Evolutionary conservation across 23 tunicate species (phyloP).

Genomic region (Corella eumyota): DNA sequence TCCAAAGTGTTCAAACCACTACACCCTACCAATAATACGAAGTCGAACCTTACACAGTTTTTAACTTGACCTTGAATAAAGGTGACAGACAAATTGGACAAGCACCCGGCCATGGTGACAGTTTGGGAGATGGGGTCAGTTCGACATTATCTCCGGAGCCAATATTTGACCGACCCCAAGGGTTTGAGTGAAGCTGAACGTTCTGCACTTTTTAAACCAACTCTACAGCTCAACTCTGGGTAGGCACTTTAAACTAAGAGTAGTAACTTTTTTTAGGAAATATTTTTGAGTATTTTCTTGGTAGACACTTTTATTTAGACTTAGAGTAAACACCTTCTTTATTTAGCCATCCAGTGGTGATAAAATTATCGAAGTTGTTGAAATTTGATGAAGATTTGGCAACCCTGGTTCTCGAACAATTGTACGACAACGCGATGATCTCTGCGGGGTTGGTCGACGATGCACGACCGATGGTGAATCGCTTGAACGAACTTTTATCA

Average conservation of each 20-base stretch:
- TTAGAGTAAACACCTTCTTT: not conserved
- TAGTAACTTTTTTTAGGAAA: not conserved
- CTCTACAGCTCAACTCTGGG: conserved; percentile 71
- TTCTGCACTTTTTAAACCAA: conserved; percentile 69
- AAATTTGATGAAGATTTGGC: conserved; percentile 50
- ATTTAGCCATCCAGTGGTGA: conserved; percentile 63
- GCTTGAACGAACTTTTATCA: conserved; percentile 57
- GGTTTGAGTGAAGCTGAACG: conserved; percentile 55
- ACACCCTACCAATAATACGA: no score
- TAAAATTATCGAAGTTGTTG: conserved; percentile 37
- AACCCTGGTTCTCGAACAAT: conserved; percentile 37
- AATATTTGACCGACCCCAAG: conserved; percentile 78
- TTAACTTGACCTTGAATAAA: not conserved
- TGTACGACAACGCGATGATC: conserved; percentile 92
- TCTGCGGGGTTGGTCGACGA: conserved; percentile 90
- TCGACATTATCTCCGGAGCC: conserved; percentile 80
- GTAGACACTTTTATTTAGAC: not conserved
- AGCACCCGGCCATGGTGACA: conserved; percentile 96
- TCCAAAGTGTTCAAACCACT: no score
- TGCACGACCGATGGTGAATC: conserved; percentile 88
- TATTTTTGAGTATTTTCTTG: not conserved
- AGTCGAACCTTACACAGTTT: no score
- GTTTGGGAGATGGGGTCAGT: conserved; percentile 98
- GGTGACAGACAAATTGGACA: conserved; percentile 87
- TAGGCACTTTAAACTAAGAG: not conserved